Percentiles rank a stretch among this genome's conserved stretches.
Evolutionary conservation across 2,797 vertebrate genomes (phyloP).

Genomic region (Hypotaenidia philippensis): DNA sequence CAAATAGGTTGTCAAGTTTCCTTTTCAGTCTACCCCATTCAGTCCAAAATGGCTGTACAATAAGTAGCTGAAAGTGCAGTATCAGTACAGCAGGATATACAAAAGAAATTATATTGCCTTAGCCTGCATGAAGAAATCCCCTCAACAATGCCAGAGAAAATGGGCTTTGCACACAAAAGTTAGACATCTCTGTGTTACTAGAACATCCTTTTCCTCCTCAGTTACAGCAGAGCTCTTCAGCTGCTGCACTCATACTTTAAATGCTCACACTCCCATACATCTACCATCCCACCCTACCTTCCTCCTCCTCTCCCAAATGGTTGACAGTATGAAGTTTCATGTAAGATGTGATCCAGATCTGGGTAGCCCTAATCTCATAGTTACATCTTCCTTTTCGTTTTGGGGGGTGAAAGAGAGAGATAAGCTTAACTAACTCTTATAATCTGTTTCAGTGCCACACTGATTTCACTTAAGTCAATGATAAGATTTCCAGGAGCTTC

Average conservation of each 20-base stretch:
- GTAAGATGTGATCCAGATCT: neutral
- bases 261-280: neutral
- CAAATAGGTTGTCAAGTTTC: neutral
- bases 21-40: neutral
- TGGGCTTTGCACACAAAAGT: neutral
- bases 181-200: neutral
- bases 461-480: neutral
- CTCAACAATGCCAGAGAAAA: neutral
- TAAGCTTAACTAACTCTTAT: neutral
- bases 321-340: neutral
- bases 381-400: neutral
- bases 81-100: accelerated
- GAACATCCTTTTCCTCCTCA: neutral
- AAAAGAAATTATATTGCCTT: neutral
- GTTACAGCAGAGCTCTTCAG: neutral
- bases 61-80: neutral
- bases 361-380: too few relatives aligned
- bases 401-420: neutral
- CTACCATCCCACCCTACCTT: neutral
- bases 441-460: neutral
- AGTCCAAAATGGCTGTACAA: neutral
- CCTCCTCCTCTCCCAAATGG: neutral
- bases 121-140: neutral
- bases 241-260: neutral
- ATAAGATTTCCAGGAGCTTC: neutral